Evolutionary conservation across 2,113 vertebrate species (phyloP).

Genomic region (Dromiciops gliroides): DNA sequence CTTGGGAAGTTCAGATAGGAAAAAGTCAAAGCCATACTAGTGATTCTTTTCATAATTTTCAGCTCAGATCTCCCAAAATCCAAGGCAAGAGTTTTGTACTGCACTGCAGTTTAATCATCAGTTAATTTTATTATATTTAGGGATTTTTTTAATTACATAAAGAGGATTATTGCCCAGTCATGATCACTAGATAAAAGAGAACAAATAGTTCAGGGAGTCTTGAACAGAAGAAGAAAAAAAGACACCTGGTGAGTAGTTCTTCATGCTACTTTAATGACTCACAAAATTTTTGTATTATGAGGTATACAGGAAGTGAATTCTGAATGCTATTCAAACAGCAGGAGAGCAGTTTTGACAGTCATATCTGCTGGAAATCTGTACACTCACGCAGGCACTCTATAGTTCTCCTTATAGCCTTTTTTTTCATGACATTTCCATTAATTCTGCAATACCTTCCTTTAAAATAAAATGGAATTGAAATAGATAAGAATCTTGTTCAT

Average conservation of each 20-base stretch:
- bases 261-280: constrained; percentile 42
- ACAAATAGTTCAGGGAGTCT: constrained; percentile 34
- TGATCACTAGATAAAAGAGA: constrained; percentile 39
- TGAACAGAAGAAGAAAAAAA: constrained; percentile 9
- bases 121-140: constrained; percentile 34
- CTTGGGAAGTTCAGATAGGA: constrained; percentile 10
- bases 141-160: constrained; percentile 53
- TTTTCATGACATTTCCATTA: constrained; percentile 65
- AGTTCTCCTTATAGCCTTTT: background rate
- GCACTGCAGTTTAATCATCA: constrained; percentile 26
- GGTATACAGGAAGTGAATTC: constrained; percentile 60
- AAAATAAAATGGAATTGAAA: constrained; percentile 64
- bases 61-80: constrained; percentile 54
- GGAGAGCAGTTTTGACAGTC: constrained; percentile 73
- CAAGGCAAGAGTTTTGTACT: constrained; percentile 38
- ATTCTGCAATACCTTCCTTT: constrained; percentile 61
- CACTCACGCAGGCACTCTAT: constrained; percentile 60
- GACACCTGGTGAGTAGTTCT: constrained; percentile 49
- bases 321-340: constrained; percentile 69
- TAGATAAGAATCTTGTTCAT: constrained; percentile 60
- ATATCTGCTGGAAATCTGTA: constrained; percentile 70
- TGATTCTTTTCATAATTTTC: constrained; percentile 36
- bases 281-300: constrained; percentile 56
- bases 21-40: constrained; percentile 37
- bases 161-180: constrained; percentile 21